Evolutionary conservation across 2,888 invertebrate species (phyloP).

Genomic region (Caenorhabditis virilis): DNA sequence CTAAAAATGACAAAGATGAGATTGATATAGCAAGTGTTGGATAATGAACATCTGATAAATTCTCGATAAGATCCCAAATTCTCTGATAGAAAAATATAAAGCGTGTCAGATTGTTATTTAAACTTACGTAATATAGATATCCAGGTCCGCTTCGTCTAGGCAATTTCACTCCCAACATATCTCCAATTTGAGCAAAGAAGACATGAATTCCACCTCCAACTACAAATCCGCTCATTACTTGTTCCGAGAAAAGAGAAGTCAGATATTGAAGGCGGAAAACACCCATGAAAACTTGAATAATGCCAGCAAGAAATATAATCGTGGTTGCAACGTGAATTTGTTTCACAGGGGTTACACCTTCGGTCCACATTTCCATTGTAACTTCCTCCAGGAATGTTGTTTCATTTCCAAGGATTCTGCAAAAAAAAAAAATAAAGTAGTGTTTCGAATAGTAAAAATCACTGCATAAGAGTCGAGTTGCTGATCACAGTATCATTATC

Average conservation of each 20-base stretch:
- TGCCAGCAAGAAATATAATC: conserved; percentile 62
- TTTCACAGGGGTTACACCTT: conserved; percentile 43
- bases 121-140: conserved; percentile 60
- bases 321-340: conserved; percentile 65
- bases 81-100: conserved; percentile 39
- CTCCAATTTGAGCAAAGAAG: conserved; percentile 66
- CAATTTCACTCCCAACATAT: conserved; percentile 59
- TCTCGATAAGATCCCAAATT: conserved; percentile 52
- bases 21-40: conserved; percentile 58
- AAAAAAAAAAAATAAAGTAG: neutral
- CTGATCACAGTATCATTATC: conserved; percentile 34
- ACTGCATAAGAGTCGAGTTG: conserved; percentile 44
- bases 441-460: neutral
- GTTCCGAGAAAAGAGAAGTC: conserved; percentile 65
- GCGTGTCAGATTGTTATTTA: too few relatives aligned
- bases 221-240: conserved; percentile 66
- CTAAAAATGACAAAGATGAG: conserved; percentile 57
- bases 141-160: conserved; percentile 60
- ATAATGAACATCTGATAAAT: conserved; percentile 46
- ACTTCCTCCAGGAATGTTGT: conserved; percentile 47
- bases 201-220: conserved; percentile 67
- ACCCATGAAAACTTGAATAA: conserved; percentile 63
- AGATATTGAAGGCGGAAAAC: conserved; percentile 63
- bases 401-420: conserved; percentile 40
- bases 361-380: conserved; percentile 40